Evolutionary conservation across 2,797 vertebrate genomes (phyloP).

Genomic region (Mus minutoides): DNA sequence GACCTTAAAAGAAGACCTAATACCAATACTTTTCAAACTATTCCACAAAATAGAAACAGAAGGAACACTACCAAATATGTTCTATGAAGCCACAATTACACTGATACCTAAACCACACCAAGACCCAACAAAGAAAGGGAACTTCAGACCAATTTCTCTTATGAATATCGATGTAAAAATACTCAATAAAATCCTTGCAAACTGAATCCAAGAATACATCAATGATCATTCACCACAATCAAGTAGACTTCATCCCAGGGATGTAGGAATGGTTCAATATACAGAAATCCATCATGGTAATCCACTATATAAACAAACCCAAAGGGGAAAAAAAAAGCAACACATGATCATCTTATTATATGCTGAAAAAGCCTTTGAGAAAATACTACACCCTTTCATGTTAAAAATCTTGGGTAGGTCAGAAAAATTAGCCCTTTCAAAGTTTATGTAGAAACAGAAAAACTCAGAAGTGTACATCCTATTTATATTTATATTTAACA

Average conservation of each 20-base stretch:
- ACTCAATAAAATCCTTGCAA: too few relatives aligned
- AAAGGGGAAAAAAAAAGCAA: too few relatives aligned
- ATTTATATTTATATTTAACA: neutral
- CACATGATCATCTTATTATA: neutral
- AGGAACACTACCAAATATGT: neutral
- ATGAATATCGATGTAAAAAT: neutral
- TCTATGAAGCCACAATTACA: neutral
- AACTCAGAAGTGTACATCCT: neutral
- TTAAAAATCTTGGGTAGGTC: neutral
- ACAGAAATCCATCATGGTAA: neutral
- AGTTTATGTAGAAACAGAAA: neutral
- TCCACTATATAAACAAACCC: neutral
- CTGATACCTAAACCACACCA: neutral
- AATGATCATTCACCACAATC: neutral
- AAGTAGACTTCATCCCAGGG: neutral
- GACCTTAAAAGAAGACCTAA: neutral
- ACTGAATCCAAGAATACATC: too few relatives aligned
- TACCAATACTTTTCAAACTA: neutral
- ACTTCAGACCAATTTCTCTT: neutral
- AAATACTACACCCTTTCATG: neutral
- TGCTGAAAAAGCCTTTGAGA: neutral
- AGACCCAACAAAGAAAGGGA: neutral
- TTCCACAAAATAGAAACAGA: neutral
- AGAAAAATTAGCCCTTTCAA: neutral
- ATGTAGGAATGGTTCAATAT: neutral